Conservation (phyloP, 2,797 vertebrate species). For the Sparus aurata region DNA sequence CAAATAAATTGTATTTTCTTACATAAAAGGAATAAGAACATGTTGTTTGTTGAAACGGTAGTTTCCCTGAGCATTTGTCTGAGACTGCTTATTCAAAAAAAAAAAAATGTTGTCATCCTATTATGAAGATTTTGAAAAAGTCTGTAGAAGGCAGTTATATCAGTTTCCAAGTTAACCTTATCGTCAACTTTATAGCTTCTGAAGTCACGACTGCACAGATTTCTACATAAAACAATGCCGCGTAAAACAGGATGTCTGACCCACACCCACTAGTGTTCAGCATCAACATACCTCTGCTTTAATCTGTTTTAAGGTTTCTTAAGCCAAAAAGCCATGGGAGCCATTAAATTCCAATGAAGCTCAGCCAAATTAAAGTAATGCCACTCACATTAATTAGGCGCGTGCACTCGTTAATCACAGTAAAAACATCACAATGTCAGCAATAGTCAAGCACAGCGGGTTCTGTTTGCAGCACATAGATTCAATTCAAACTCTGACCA, state of each 20-base stretch:
- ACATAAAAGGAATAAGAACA: background rate
- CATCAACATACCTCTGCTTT: too few species aligned
- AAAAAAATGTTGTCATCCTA: too few species aligned
- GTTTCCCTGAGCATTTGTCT: too few species aligned
- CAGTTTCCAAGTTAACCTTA: background rate
- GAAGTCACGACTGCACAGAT: background rate
- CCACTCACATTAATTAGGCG: conserved; percentile 29
- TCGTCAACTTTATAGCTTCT: background rate
- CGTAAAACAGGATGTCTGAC: conserved; percentile 3
- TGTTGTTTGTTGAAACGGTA: too few species aligned
- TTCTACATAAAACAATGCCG: background rate
- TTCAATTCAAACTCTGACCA: conserved; percentile 20
- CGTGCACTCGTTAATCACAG: background rate
- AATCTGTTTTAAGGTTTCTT: background rate
- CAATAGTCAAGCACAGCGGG: background rate
- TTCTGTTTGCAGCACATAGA: conserved; percentile 24
- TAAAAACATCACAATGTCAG: conserved; percentile 15
- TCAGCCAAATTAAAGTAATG: conserved; percentile 1
- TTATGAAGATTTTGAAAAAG: too few species aligned
- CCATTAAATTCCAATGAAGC: background rate
- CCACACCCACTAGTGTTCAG: background rate
- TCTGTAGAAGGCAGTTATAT: too few species aligned
- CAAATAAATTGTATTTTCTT: background rate
- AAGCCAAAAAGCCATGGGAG: background rate
- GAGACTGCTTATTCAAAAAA: too few species aligned